phyloP scores from a whole-genome alignment of 2,797 vertebrate genomes.

The Notolabrus celidotus region DNA sequence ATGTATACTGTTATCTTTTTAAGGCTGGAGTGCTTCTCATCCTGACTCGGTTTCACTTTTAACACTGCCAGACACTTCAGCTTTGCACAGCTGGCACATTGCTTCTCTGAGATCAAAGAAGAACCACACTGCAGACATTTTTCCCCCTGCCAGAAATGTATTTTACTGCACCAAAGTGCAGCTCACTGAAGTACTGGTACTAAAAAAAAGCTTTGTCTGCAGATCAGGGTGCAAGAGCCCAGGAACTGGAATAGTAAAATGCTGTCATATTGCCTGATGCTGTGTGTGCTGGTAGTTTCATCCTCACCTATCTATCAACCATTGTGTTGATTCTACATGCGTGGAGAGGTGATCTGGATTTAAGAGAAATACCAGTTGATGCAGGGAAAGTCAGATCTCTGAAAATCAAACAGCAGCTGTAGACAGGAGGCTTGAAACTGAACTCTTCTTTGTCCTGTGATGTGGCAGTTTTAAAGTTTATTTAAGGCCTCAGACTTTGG shows the following conservation, averaged over 20 bases:
- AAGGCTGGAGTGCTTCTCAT: slow-evolving; percentile 38
- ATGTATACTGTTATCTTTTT: slow-evolving; percentile 40
- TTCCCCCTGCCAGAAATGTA: slow-evolving; percentile 66
- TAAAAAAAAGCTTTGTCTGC: slow-evolving; percentile 60
- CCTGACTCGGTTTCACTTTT: slow-evolving; percentile 39
- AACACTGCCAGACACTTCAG: slow-evolving; percentile 51
- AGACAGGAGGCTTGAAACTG: slow-evolving; percentile 7
- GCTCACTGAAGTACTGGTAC: slow-evolving; percentile 44
- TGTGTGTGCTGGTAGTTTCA: slow-evolving; percentile 3
- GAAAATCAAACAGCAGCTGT: slow-evolving; percentile 13
- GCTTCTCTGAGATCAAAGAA: slow-evolving; percentile 72
- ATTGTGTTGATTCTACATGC: too few relatives aligned
- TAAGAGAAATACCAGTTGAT: background rate
- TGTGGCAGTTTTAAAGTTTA: slow-evolving; percentile 19
- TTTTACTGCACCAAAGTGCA: slow-evolving; percentile 71
- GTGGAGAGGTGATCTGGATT: background rate
- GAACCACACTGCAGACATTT: slow-evolving; percentile 69
- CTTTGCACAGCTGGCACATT: slow-evolving; percentile 68
- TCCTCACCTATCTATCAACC: too few relatives aligned
- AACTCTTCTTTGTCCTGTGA: slow-evolving; percentile 14
- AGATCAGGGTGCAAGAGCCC: slow-evolving; percentile 49
- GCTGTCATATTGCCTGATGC: slow-evolving; percentile 4
- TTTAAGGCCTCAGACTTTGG: slow-evolving; percentile 18
- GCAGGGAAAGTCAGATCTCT: background rate
- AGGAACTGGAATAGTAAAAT: slow-evolving; percentile 15